Percentiles rank a stretch among this genome's conserved stretches.
Conservation (phyloP, 30 jellyfish, hydroid and myxozoan species). For the Cassiopea andromeda region DNA sequence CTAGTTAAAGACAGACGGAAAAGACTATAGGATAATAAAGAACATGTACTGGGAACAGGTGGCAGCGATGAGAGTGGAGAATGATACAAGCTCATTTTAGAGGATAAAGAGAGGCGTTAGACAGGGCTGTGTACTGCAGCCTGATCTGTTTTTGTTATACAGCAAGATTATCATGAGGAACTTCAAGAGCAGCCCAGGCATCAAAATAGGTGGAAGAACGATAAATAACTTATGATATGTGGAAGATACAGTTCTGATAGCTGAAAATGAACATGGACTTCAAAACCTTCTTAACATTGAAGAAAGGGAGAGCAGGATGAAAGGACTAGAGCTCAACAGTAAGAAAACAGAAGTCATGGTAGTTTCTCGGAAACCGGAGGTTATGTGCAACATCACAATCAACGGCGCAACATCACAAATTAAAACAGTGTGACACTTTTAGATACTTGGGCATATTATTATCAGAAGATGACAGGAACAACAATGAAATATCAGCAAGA, state of each 20-base stretch:
- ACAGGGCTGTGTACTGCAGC: neutral
- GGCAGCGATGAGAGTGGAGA: constrained; percentile 6
- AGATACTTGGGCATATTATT: neutral
- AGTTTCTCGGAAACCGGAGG: neutral
- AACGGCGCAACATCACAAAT: neutral
- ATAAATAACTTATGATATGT: constrained; percentile 1
- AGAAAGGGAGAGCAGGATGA: neutral
- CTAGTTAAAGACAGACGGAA: neutral
- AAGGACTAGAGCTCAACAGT: neutral
- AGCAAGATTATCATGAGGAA: neutral
- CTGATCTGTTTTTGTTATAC: neutral
- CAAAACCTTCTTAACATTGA: neutral
- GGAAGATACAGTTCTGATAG: neutral
- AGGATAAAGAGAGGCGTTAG: constrained; percentile 2
- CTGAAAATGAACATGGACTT: neutral
- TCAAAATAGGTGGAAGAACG: neutral
- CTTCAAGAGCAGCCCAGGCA: neutral
- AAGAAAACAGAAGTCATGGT: neutral
- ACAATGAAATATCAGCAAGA: too few species aligned
- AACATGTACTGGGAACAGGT: constrained; percentile 22
- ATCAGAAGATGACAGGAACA: too few species aligned
- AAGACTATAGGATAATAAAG: neutral
- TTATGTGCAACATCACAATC: neutral
- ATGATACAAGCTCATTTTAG: neutral
- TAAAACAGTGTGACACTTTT: neutral